These are phyloP conservation scores for Syrphus vitripennis DNA, from an alignment of 2,888 invertebrate genomes.

Conservation along the genomic window DNA sequence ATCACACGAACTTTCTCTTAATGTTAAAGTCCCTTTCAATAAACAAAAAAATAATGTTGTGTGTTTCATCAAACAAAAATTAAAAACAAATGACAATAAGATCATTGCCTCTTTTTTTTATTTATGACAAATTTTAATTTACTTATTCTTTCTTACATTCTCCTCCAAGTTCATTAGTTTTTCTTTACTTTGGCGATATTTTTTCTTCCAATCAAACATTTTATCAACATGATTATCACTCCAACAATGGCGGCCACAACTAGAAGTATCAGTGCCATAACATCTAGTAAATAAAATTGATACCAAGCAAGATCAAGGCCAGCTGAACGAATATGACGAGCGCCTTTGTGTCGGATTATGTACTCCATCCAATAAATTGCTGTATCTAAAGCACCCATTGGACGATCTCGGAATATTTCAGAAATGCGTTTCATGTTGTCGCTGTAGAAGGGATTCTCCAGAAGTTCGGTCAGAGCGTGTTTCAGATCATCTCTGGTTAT, in stretches of 20 bases:
- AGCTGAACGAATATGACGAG: slow-evolving; percentile 78
- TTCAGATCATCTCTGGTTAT: slow-evolving; percentile 76
- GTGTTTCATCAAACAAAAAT: too few species aligned
- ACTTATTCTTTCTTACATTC: too few species aligned
- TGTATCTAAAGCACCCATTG: slow-evolving; percentile 76
- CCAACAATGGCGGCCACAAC: neutral
- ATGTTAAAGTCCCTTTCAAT: too few species aligned
- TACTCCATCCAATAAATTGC: slow-evolving; percentile 82
- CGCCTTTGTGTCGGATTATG: slow-evolving; percentile 80
- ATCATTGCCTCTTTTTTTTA: too few species aligned
- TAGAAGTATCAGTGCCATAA: slow-evolving; percentile 73
- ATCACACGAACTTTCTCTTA: too few species aligned
- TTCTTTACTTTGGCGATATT: neutral
- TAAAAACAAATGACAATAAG: too few species aligned
- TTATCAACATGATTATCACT: slow-evolving; percentile 26
- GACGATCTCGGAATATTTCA: slow-evolving; percentile 79
- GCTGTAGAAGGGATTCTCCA: slow-evolving; percentile 78
- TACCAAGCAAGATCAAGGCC: slow-evolving; percentile 79
- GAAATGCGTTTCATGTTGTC: slow-evolving; percentile 78
- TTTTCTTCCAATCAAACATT: neutral
- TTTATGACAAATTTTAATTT: too few species aligned
- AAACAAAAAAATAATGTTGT: too few species aligned
- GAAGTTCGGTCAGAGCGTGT: slow-evolving; percentile 78
- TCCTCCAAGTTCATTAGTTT: neutral
- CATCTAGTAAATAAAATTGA: slow-evolving; percentile 80